Evolutionary conservation across 1,140 invertebrate genomes (phyloP).

Genomic region (Anagrus nilaparvatae): DNA sequence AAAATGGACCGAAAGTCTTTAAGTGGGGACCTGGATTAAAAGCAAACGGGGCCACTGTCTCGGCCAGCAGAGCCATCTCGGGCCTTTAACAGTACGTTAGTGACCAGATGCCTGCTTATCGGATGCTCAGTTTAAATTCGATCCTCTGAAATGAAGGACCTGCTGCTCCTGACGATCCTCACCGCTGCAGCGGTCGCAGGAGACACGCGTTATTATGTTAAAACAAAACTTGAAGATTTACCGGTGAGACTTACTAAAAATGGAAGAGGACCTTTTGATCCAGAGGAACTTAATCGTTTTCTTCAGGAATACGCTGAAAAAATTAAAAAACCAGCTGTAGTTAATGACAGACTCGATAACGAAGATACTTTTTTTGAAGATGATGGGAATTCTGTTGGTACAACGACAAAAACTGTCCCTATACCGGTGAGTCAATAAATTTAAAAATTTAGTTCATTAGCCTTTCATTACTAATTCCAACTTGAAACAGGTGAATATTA

Average conservation of each 20-base stretch:
- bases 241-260: not conserved
- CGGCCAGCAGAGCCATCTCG: slow-evolving; percentile 39
- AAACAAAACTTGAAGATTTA: not conserved
- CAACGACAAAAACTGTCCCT: too few species aligned
- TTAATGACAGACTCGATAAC: too few species aligned
- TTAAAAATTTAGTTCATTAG: slow-evolving; percentile 1
- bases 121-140: too few species aligned
- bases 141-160: too few species aligned
- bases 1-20: slow-evolving; percentile 26
- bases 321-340: too few species aligned
- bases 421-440: not conserved
- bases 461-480: slow-evolving; percentile 15
- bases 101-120: too few species aligned
- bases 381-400: not conserved
- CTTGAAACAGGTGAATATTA: slow-evolving; percentile 32
- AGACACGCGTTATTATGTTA: slow-evolving; percentile 5
- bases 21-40: slow-evolving; percentile 45
- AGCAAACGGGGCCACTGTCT: slow-evolving; percentile 43
- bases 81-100: slow-evolving; percentile 35
- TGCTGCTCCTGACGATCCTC: slow-evolving; percentile 22
- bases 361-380: not conserved
- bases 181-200: slow-evolving; percentile 5
- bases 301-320: slow-evolving; percentile 49
- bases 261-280: slow-evolving; percentile 27
- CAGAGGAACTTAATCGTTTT: slow-evolving; percentile 47